Percentiles rank a stretch among this genome's conserved stretches.
Evolutionary conservation across 2,113 vertebrate genomes (phyloP).

Genomic region (Papio anubis): DNA sequence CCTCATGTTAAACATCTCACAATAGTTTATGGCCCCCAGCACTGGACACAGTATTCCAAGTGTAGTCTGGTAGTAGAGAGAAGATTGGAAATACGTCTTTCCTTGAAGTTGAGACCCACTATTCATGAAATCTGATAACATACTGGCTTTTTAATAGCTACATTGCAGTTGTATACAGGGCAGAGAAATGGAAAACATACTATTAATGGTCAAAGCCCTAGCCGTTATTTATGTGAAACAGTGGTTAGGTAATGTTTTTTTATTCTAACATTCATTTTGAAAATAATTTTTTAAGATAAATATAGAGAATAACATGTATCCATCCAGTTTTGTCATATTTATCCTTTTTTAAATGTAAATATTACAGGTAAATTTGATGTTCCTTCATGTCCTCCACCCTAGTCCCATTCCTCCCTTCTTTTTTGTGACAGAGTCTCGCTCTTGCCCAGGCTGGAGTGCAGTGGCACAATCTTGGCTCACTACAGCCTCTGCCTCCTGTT

Average conservation of each 20-base stretch:
- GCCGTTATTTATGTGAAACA: not conserved
- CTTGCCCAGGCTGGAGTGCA: too few species aligned
- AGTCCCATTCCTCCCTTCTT: not conserved
- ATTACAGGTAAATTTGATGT: not conserved
- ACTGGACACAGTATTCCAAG: not conserved
- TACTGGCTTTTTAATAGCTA: not conserved
- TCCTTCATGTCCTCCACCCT: not conserved
- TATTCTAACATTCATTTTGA: not conserved
- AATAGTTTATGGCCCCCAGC: not conserved
- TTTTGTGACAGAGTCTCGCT: too few species aligned
- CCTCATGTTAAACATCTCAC: not conserved
- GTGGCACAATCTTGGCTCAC: too few species aligned
- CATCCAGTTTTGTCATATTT: not conserved
- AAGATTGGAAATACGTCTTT: slow-evolving; percentile 27
- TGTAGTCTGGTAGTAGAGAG: not conserved
- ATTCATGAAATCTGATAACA: not conserved
- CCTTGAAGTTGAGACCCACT: slow-evolving; percentile 24
- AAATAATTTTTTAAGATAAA: not conserved
- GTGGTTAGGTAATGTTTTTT: not conserved
- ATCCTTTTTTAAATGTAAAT: not conserved
- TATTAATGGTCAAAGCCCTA: not conserved
- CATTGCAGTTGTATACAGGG: not conserved
- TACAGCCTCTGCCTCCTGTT: too few species aligned
- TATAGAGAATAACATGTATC: not conserved
- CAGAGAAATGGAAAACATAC: slow-evolving; percentile 23